A percentile compares a stretch with the other conserved stretches of the same genome.
Evolutionary conservation across 1,140 invertebrate species (phyloP).

Genomic region (Pygmarrhopalites habei): DNA sequence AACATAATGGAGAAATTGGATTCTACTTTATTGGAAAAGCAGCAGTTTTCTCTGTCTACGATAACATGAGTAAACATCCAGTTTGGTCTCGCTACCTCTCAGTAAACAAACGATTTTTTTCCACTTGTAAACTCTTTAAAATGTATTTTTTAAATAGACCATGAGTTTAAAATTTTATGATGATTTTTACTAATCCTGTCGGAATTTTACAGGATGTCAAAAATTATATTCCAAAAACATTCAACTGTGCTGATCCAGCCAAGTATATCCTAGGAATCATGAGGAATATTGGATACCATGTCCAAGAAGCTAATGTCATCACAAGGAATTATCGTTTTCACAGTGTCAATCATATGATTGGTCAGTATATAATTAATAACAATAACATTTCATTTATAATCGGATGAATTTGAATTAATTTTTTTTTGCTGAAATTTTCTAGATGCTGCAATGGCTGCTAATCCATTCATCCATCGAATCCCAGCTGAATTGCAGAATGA

Average conservation of each 20-base stretch:
- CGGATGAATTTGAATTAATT: constrained; percentile 13
- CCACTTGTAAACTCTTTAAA: background rate
- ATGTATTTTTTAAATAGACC: too few species aligned
- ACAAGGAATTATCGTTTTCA: constrained; percentile 57
- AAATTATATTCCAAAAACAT: constrained; percentile 58
- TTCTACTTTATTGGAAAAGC: constrained; percentile 36
- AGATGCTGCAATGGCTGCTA: constrained; percentile 65
- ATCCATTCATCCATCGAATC: constrained; percentile 63
- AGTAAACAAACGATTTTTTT: constrained; percentile 16
- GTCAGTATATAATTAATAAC: constrained; percentile 28
- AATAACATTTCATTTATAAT: background rate
- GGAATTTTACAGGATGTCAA: constrained; percentile 48
- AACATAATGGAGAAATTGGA: constrained; percentile 33
- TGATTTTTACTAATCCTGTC: background rate
- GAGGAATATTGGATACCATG: constrained; percentile 57
- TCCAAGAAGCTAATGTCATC: constrained; percentile 56
- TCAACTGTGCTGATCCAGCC: constrained; percentile 56
- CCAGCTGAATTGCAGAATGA: constrained; percentile 55
- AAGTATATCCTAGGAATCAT: constrained; percentile 55
- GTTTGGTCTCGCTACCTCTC: constrained; percentile 21
- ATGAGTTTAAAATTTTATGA: background rate
- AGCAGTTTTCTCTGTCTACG: constrained; percentile 36
- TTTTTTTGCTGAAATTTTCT: background rate
- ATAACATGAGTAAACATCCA: constrained; percentile 30
- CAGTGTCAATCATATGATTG: constrained; percentile 46